Conservation (phyloP, 2,797 vertebrate genomes). For the Percopsis omiscomaycus region DNA sequence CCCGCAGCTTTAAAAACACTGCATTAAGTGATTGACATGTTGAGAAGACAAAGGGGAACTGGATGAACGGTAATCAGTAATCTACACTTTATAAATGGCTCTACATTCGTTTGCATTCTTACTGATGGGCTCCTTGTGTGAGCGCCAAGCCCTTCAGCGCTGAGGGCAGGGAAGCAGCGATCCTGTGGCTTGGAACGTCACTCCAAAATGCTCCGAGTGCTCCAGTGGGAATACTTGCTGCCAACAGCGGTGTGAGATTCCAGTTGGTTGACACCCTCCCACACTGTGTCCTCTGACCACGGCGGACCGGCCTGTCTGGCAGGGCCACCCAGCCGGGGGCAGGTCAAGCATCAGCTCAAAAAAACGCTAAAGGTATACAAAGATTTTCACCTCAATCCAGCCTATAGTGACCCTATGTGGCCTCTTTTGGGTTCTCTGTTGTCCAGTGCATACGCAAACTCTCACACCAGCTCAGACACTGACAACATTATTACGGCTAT, state of each 20-base stretch:
- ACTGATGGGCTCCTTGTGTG: constrained; percentile 20
- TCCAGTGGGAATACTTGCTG: constrained; percentile 29
- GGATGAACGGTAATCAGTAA: background rate
- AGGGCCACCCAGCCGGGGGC: background rate
- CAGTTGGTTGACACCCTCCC: constrained; percentile 55
- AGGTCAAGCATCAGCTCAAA: background rate
- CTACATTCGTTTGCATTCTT: background rate
- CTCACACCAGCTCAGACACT: too few species aligned
- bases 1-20: background rate
- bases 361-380: background rate
- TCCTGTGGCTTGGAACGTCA: constrained; percentile 46
- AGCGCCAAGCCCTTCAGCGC: constrained; percentile 13
- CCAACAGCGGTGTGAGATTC: constrained; percentile 52
- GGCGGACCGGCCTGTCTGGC: background rate
- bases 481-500: too few species aligned
- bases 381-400: too few species aligned
- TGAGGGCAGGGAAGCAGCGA: constrained; percentile 13
- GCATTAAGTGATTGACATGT: background rate
- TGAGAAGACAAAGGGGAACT: background rate
- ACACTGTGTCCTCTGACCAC: constrained; percentile 21
- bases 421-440: too few species aligned
- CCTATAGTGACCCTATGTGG: too few species aligned
- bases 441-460: too few species aligned
- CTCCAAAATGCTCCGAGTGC: constrained; percentile 21
- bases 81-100: background rate